A percentile compares a stretch with the other conserved stretches of the same genome.
These are phyloP conservation scores for Sebastes itinus DNA, from an alignment of 2,797 vertebrate species.

Conservation along the genomic window DNA sequence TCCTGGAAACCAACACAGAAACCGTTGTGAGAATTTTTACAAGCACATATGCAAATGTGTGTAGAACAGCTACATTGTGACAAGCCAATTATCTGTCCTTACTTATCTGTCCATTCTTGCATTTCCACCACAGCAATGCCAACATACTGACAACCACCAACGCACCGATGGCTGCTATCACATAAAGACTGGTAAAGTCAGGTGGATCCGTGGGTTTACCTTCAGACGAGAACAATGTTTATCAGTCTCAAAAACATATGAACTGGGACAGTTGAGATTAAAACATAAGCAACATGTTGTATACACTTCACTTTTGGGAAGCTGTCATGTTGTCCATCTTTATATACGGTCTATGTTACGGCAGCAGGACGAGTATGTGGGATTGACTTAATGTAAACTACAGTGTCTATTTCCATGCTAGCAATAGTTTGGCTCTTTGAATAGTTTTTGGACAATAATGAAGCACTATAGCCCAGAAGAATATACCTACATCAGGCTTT, in stretches of 20 bases:
- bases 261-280: neutral
- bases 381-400: no score
- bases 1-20: constrained; percentile 17
- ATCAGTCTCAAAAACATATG: neutral
- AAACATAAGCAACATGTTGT: neutral
- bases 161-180: rapidly evolving
- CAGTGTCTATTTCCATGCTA: no score
- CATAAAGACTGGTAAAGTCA: rapidly evolving
- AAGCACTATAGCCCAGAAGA: no score
- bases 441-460: no score
- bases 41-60: neutral
- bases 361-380: no score
- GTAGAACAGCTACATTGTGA: neutral
- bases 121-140: rapidly evolving
- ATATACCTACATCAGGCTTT: no score
- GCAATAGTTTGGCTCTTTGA: no score
- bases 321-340: no score
- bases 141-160: rapidly evolving
- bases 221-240: constrained; percentile 3
- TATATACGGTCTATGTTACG: no score
- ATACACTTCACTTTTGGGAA: neutral
- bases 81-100: neutral
- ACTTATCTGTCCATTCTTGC: neutral
- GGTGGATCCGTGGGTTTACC: neutral
- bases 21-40: neutral